phyloP scores from a whole-genome alignment of 2,113 vertebrate species.

The Onychorhynchus coronatus region DNA sequence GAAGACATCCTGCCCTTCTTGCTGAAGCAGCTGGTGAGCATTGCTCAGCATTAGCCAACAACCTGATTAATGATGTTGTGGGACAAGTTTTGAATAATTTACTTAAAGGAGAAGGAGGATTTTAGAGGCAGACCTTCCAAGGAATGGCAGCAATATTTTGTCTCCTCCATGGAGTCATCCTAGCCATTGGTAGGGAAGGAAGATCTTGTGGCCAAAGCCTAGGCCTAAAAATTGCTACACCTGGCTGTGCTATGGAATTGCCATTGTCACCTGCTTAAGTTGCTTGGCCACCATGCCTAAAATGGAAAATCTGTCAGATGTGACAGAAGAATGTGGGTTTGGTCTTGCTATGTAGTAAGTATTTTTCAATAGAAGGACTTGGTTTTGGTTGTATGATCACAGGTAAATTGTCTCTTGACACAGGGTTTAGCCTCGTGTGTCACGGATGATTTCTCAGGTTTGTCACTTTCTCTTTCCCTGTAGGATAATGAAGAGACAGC shows the following conservation, averaged over 20 bases:
- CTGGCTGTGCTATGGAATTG: not conserved
- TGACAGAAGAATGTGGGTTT: not conserved
- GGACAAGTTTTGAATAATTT: conserved; percentile 6
- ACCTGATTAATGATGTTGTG: not conserved
- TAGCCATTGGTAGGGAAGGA: not conserved
- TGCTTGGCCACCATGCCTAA: not conserved
- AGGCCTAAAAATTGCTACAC: not conserved
- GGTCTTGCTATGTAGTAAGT: not conserved
- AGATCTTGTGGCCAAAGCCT: not conserved
- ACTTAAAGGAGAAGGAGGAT: not conserved
- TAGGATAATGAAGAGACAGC: conserved; percentile 88
- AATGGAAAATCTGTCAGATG: not conserved
- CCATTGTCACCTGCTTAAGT: not conserved
- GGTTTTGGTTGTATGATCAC: not conserved
- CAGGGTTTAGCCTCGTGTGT: not conserved
- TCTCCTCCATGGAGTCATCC: not conserved
- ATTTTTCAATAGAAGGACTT: not conserved
- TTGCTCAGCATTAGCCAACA: not conserved
- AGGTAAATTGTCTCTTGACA: not conserved
- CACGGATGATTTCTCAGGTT: not conserved
- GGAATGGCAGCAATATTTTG: not conserved
- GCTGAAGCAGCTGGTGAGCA: conserved; percentile 91
- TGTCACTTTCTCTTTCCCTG: not conserved
- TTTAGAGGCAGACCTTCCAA: not conserved
- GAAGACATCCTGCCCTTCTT: conserved; percentile 94